phyloP scores from a whole-genome alignment of 2,113 vertebrate genomes.

The Tetraodon nigroviridis region DNA sequence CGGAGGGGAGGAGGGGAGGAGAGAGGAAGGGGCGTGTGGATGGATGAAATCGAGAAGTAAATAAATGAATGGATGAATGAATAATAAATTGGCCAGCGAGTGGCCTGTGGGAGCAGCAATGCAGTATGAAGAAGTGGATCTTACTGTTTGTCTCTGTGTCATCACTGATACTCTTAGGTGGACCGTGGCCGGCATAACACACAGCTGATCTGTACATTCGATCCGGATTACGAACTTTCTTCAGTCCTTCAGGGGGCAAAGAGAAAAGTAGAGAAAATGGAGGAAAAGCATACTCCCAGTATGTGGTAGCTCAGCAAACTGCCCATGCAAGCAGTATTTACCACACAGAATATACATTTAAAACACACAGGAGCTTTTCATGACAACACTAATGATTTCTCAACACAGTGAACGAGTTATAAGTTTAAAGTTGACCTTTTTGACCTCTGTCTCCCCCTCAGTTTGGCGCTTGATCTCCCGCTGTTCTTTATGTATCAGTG shows the following conservation, averaged over 20 bases:
- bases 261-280: constrained; percentile 75
- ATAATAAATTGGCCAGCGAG: constrained; percentile 77
- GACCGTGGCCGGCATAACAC: constrained; percentile 81
- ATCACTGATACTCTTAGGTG: constrained; percentile 83
- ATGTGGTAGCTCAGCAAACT: constrained; percentile 53
- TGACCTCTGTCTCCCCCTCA: constrained; percentile 34
- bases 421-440: constrained; percentile 1
- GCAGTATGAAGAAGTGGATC: constrained; percentile 82
- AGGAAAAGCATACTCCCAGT: constrained; percentile 65
- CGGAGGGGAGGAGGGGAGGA: constrained; percentile 35
- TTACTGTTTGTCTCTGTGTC: constrained; percentile 83
- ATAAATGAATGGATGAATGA: constrained; percentile 82
- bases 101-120: constrained; percentile 73
- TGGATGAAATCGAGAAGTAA: constrained; percentile 79
- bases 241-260: constrained; percentile 82
- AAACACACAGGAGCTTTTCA: constrained; percentile 32
- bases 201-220: constrained; percentile 84
- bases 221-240: constrained; percentile 84
- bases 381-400: constrained; percentile 3
- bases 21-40: constrained; percentile 54
- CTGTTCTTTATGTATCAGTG: constrained; percentile 51
- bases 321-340: constrained; percentile 63
- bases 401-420: too few relatives aligned
- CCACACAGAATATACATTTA: constrained; percentile 44
- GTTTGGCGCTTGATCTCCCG: constrained; percentile 32